Base-by-base conservation (phyloP, 2,888 invertebrate species). In the Cepaea hortensis region DNA sequence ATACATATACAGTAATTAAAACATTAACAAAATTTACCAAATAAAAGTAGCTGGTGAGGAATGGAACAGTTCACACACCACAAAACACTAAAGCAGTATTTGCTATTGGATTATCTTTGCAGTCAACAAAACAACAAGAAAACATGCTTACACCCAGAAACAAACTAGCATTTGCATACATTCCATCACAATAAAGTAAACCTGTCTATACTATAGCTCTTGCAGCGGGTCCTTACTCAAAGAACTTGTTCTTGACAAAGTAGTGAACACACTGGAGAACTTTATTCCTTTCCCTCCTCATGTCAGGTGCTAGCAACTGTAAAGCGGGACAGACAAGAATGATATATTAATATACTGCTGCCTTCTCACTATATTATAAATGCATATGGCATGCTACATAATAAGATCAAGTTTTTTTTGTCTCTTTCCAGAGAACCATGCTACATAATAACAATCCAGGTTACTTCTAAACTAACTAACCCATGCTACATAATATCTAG, bases 261-360 rank as follows among this genome's bases (percentile, higher is more conserved):
- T 96, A 96, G 90, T 97, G 96, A 68, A 98, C 96, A 95, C 98
- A 98, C 94, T 98, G 98, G 62, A 98, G 95, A 82, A 98, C 95
- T 80, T 97, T 95, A 95, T 98, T 98, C 84, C 98, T 95, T 94
- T 98, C 98, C 91, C 97, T 97, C 89, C 96, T 95, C 90, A 98
- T 97, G 93, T 98, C 97, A 87, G 96, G 95, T 81, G 96, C 96
- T 85, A 98, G 95, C 55, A 98, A 94, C 95, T 95, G 93, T 62
- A 79, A 61, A 61, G 13, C 3, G 15, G 7, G 35, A 79, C 0
- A 55, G 61, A 73, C 46, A 81, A 48, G 18, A 68, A 9, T 68
- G 15, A 15, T 15, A 7, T 7, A 23, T 23, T 0, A 46, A 46
- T 75, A 23, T 13, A 5, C n/a, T 75, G 46, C 23, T 20, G 68